These are phyloP conservation scores for Bubo blakistoni DNA, from an alignment of 2,113 vertebrate species.

Conservation along the genomic window DNA sequence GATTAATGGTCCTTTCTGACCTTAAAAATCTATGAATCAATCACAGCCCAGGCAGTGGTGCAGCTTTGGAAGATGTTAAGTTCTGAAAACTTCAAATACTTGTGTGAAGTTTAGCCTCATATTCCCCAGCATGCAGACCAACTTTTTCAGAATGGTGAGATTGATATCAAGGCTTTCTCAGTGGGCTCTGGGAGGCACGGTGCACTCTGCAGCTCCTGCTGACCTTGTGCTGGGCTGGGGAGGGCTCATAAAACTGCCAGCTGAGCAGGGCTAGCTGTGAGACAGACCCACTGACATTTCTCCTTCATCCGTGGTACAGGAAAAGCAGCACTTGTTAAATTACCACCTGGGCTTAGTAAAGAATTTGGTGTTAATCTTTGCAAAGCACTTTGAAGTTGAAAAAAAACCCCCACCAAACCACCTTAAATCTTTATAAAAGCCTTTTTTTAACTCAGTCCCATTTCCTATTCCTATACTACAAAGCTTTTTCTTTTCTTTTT, in stretches of 20 bases:
- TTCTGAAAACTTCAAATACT: not conserved
- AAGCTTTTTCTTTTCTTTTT: not conserved
- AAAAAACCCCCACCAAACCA: not conserved
- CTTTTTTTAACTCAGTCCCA: not conserved
- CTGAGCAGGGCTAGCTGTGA: not conserved
- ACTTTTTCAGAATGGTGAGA: not conserved
- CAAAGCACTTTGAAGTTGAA: not conserved
- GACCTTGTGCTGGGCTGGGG: fast-evolving
- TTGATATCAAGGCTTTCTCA: not conserved
- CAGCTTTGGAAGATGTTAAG: not conserved
- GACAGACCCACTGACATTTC: fast-evolving
- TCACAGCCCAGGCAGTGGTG: not conserved
- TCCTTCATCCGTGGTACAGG: not conserved
- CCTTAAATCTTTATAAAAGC: not conserved
- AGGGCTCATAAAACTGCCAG: not conserved
- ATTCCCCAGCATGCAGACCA: not conserved
- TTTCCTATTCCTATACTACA: not conserved
- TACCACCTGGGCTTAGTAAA: not conserved
- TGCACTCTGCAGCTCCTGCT: not conserved
- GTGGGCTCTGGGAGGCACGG: fast-evolving
- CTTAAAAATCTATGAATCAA: not conserved
- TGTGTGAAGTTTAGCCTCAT: not conserved
- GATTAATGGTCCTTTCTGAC: not conserved
- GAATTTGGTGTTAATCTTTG: not conserved
- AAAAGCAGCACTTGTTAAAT: not conserved